A percentile compares a stretch with the other conserved stretches of the same genome.
Evolutionary conservation across 2,797 vertebrate genomes (phyloP).

Genomic region (Betta splendens): DNA sequence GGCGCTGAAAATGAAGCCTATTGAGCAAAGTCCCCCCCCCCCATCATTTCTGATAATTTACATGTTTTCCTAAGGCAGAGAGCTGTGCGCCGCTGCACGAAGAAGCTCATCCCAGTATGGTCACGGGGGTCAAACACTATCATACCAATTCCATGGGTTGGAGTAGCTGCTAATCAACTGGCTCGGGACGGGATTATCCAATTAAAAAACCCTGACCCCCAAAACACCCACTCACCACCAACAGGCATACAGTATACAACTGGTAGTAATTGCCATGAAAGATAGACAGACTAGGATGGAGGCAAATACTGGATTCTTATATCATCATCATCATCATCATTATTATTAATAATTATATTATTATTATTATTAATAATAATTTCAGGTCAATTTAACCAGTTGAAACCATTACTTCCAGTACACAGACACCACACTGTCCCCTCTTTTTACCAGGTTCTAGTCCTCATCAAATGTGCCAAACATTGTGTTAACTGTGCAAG

Average conservation of each 20-base stretch:
- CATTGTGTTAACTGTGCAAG: neutral
- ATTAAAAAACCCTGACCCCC: constrained; percentile 64
- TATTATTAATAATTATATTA: too few species aligned
- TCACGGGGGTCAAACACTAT: constrained; percentile 66
- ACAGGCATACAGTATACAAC: constrained; percentile 24
- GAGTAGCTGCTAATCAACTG: constrained; percentile 59
- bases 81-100: constrained; percentile 27
- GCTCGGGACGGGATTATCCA: constrained; percentile 69
- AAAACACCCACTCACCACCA: constrained; percentile 50
- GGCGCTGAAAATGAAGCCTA: constrained; percentile 29
- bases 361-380: too few species aligned
- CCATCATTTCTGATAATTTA: constrained; percentile 20
- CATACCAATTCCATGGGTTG: constrained; percentile 58
- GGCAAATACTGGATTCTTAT: constrained; percentile 34
- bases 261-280: constrained; percentile 2
- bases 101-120: constrained; percentile 45
- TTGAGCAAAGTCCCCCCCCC: constrained; percentile 25
- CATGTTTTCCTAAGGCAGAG: constrained; percentile 30
- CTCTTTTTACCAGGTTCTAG: constrained; percentile 11
- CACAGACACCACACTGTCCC: constrained; percentile 1
- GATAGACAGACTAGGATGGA: constrained; percentile 30
- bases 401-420: too few species aligned
- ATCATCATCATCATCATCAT: too few species aligned
- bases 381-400: too few species aligned
- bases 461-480: neutral